phyloP scores from a whole-genome alignment of 2,888 invertebrate species.

The Mechanitis mazaeus region DNA sequence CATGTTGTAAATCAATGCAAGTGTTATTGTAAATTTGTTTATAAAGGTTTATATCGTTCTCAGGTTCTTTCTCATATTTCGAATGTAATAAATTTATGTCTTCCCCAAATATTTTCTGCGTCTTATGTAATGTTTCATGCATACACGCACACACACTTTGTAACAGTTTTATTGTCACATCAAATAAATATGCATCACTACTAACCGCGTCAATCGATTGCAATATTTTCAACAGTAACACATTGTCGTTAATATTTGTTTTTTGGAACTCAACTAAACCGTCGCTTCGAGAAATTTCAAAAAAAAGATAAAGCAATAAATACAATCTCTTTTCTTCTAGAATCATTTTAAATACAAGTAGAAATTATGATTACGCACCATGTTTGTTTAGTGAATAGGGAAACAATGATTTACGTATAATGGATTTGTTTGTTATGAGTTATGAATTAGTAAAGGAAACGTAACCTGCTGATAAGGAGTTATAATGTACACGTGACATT shows the following conservation, averaged over 20 bases:
- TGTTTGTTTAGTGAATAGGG: conserved; percentile 39
- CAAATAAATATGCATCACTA: conserved; percentile 49
- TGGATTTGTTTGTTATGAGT: conserved; percentile 53
- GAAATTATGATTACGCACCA: conserved; percentile 42
- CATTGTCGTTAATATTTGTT: conserved; percentile 38
- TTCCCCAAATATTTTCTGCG: conserved; percentile 35
- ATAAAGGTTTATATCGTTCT: conserved; percentile 40
- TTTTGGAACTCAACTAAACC: conserved; percentile 33
- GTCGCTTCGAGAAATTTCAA: conserved; percentile 30
- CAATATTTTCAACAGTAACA: conserved; percentile 49
- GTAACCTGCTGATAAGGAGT: conserved; percentile 20
- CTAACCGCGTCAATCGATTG: conserved; percentile 51
- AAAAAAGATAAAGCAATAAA: conserved; percentile 31
- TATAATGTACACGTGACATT: conserved; percentile 27
- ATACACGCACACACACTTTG: conserved; percentile 59
- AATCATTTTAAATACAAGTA: conserved; percentile 44
- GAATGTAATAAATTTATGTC: conserved; percentile 33
- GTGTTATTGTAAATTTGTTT: conserved; percentile 55
- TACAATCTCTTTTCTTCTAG: conserved; percentile 32
- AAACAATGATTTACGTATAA: conserved; percentile 50
- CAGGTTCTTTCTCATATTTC: conserved; percentile 27
- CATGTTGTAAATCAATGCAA: conserved; percentile 46
- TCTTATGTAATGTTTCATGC: conserved; percentile 44
- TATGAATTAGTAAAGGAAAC: conserved; percentile 33
- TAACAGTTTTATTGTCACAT: conserved; percentile 55